A percentile compares a stretch with the other conserved stretches of the same genome.
Evolutionary conservation across 2,888 invertebrate species (phyloP).

Genomic region (Cephus spinipes): DNA sequence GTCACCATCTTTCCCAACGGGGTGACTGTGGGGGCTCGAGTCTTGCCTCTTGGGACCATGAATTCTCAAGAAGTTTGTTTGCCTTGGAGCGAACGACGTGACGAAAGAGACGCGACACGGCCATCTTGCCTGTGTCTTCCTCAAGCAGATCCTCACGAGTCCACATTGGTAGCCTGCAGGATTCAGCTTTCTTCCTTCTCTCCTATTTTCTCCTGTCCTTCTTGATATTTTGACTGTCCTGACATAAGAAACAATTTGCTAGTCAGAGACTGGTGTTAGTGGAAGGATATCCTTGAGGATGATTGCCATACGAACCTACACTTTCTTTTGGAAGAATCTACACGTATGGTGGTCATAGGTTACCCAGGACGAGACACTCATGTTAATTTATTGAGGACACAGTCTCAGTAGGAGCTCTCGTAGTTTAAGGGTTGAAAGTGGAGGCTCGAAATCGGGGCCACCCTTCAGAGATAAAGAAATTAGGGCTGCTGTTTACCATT

Average conservation of each 20-base stretch:
- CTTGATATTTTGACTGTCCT: neutral
- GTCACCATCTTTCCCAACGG: conserved; percentile 6
- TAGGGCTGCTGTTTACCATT: conserved; percentile 51
- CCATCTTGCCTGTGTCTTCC: conserved; percentile 46
- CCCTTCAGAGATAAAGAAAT: conserved; percentile 26
- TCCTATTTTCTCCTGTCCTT: neutral
- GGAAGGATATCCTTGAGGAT: neutral
- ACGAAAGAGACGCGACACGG: conserved; percentile 55
- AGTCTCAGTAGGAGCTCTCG: conserved; percentile 21
- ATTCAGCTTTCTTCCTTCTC: neutral
- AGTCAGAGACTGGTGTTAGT: neutral
- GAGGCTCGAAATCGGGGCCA: conserved; percentile 11
- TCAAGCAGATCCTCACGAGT: conserved; percentile 1
- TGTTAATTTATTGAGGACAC: conserved; percentile 38
- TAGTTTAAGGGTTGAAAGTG: conserved; percentile 51
- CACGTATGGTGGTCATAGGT: neutral
- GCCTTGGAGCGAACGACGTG: conserved; percentile 52
- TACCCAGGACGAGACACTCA: conserved; percentile 22
- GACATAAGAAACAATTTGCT: neutral
- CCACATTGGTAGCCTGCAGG: neutral
- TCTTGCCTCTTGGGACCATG: conserved; percentile 37
- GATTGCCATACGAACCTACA: neutral
- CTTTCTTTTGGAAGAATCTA: neutral
- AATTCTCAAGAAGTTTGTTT: conserved; percentile 58
- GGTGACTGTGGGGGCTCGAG: conserved; percentile 2